phyloP scores from a whole-genome alignment of 1,140 invertebrate genomes.

The Ooceraea biroi region DNA sequence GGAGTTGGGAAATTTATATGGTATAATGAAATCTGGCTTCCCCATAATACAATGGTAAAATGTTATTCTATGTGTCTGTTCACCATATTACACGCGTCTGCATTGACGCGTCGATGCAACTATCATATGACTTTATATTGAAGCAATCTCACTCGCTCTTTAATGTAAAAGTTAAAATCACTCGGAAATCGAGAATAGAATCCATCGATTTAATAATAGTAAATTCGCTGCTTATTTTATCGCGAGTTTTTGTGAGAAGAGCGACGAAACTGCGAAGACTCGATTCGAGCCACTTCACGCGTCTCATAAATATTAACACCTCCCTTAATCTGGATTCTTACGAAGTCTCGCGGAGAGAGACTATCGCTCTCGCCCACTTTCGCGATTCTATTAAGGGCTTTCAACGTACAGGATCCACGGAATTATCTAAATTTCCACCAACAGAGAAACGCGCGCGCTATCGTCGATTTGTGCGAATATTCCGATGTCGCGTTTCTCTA shows the following conservation, averaged over 20 bases:
- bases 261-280: no score
- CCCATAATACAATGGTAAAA: constrained; percentile 17
- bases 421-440: constrained; percentile 55
- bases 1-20: constrained; percentile 28
- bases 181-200: neutral
- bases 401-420: constrained; percentile 14
- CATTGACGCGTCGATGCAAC: no score
- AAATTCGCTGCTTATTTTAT: no score
- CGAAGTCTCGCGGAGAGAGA: constrained; percentile 17
- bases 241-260: no score
- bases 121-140: neutral
- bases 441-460: constrained; percentile 22
- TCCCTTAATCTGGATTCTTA: constrained; percentile 54
- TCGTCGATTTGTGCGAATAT: constrained; percentile 32
- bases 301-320: constrained; percentile 61
- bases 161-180: neutral
- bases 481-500: constrained; percentile 25
- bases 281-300: constrained; percentile 43
- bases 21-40: neutral
- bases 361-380: constrained; percentile 34
- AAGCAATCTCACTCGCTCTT: neutral
- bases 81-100: neutral
- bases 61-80: neutral
- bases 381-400: constrained; percentile 37
- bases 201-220: no score